Conservation (phyloP, 2,888 invertebrate genomes). For the Dimorphilus gyrociliatus region DNA sequence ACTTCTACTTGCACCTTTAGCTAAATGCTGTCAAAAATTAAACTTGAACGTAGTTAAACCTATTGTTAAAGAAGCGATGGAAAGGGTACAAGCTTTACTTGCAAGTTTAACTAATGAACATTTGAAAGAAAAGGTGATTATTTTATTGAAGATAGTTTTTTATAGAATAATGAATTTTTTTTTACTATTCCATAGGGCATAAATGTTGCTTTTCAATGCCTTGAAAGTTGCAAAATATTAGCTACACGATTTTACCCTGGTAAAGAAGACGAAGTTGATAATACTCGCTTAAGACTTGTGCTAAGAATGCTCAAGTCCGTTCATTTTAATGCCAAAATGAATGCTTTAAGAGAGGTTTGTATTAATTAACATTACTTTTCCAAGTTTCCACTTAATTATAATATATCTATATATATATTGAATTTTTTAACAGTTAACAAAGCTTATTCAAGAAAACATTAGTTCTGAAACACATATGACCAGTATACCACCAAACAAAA, state of each 20-base stretch:
- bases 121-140: conserved; percentile 36
- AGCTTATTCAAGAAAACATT: conserved; percentile 34
- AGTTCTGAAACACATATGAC: conserved; percentile 21
- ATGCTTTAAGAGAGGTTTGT: conserved; percentile 40
- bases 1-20: conserved; percentile 36
- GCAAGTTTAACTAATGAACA: conserved; percentile 34
- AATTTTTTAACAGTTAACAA: conserved; percentile 26
- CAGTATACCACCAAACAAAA: conserved; percentile 29
- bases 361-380: neutral
- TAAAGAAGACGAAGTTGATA: conserved; percentile 33
- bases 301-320: conserved; percentile 40
- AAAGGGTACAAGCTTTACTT: conserved; percentile 32
- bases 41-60: conserved; percentile 27
- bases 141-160: neutral
- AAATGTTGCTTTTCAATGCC: neutral
- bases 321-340: conserved; percentile 42
- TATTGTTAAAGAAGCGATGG: conserved; percentile 34
- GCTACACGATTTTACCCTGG: conserved; percentile 40
- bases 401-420: no score
- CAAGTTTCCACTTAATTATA: neutral
- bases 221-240: no score
- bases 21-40: conserved; percentile 36
- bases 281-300: conserved; percentile 33
- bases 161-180: no score
- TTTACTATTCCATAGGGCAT: no score